Evolutionary conservation across 1,140 invertebrate species (phyloP), one percentile per base, ranked within the genome.

Genomic region (Brachionus calyciflorus): DNA sequence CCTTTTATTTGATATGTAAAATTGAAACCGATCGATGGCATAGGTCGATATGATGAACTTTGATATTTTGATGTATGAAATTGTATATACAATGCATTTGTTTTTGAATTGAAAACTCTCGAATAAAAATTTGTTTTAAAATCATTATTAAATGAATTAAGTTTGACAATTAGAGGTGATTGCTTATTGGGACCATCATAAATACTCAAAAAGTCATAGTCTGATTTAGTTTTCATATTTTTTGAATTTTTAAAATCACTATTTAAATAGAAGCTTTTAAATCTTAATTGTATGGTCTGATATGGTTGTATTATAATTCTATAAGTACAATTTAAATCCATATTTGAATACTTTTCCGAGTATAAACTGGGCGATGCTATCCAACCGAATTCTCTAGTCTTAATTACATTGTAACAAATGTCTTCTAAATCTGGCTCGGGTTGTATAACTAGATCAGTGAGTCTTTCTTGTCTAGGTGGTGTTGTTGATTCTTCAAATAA

Each of bases 1-100:
- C 69, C 69, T 19, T 73, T 73, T 10, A 53, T 51, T 28, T 73
- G 69, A 24, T 73, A 73, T 6, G 69, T 73, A 14, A 73, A 73
- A 26, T 73, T 73, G 46, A 51, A 73, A 19, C 46, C 46, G 0
- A 49, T 70, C 14, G 41, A 19, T 33, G 3, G 68, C 40, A 40
- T 33, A 37, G 4, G 33, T 1, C 33, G 57, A 28, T 7, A 37
- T 3, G 1, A 17, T 19, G 1, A 55, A 28, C 17, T 12, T 12
- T 7, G 44, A 46, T 2, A n/a, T 33, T 9, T 4, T 28, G 7
- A 3, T 10, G 53, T 19, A 7, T 57, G 53, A 57, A 73, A 48
- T 51, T 51, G 7, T 4, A 73, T 51, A 9, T 21, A 10, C 1
- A 73, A 7, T 5, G 14, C 3, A 49, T 73, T 73, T 1, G 46